Percentiles rank a stretch among this genome's conserved stretches.
These are phyloP conservation scores for Hemibagrus wyckioides DNA, from an alignment of 2,113 vertebrate genomes.

Conservation along the genomic window DNA sequence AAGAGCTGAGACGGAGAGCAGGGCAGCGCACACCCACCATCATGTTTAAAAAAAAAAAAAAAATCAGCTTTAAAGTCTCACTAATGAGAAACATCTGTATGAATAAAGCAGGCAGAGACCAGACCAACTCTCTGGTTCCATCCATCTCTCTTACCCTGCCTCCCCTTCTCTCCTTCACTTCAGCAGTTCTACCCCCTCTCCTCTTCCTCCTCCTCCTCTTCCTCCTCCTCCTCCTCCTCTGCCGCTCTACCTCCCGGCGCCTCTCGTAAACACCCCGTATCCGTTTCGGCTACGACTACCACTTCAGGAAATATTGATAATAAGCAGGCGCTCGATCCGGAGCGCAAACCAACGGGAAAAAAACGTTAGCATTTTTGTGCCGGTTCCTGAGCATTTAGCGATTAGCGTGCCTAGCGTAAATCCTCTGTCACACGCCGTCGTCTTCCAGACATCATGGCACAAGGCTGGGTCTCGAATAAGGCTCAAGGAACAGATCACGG, in stretches of 20 bases:
- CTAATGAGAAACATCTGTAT: constrained; percentile 82
- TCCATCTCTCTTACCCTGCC: constrained; percentile 26
- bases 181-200: not conserved
- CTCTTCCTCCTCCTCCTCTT: not conserved
- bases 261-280: constrained; percentile 52
- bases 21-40: constrained; percentile 72
- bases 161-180: constrained; percentile 20
- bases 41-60: constrained; percentile 75
- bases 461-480: too few species aligned
- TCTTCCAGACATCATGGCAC: too few species aligned
- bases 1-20: constrained; percentile 63
- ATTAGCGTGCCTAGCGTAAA: too few species aligned
- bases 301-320: not conserved
- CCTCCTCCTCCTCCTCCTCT: not conserved
- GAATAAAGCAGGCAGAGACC: constrained; percentile 57
- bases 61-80: constrained; percentile 72
- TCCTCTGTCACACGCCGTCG: too few species aligned
- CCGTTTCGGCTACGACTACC: constrained; percentile 56
- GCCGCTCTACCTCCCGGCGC: constrained; percentile 1
- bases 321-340: not conserved
- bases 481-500: too few species aligned
- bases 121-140: constrained; percentile 42
- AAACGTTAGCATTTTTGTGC: too few species aligned
- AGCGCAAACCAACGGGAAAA: not conserved
- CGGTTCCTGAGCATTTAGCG: too few species aligned